Evolutionary conservation across 2,113 vertebrate species (phyloP), one percentile per base, ranked within the genome.

Genomic region (Periophthalmodon schlosseri): DNA sequence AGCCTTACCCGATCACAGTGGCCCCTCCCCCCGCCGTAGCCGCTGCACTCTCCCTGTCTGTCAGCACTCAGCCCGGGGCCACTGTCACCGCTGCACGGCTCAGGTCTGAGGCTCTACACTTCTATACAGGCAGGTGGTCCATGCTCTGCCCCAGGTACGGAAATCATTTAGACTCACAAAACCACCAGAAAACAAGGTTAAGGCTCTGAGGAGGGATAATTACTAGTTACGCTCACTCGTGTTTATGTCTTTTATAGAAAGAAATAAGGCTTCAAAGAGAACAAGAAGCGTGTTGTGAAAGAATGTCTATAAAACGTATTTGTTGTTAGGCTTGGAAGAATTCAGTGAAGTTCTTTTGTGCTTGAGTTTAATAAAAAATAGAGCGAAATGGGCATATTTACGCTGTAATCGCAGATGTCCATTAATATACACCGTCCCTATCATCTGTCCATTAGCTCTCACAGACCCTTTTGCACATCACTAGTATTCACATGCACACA

Each of bases 61-160:
- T 72, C 72, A 47, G 66, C 47, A 61, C 39, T 39, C 61, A 63
- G 68, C 88, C 85, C 83, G 16, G 88, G 84, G 81, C 73, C 75
- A 84, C 90, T 93, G 89, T 91, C 92, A 90, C 82, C 78, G 73
- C 78, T 88, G 76, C 57, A 14, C 23, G 4, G n/a, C 57, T 60
- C 57, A 28, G 23, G 56, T 57, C 57, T 15, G 12, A 56, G 52
- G 52, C 52, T 56, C 52, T 80, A 72, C 75, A 73, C 80, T 78
- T 81, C 78, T 81, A 44, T 44, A 74, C 50, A 89, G 89, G 82
- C 91, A 93, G 91, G 91, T 89, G 89, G 86, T 88, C 89, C 73
- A 68, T 86, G 88, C 91, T 75, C 73, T 3, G 84, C 82, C 89
- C 74, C 66, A 77, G 89, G 90, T 80, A 81, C 66, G 86, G 81